phyloP scores from a whole-genome alignment of 2,888 invertebrate genomes.

The Acleris holmiana region DNA sequence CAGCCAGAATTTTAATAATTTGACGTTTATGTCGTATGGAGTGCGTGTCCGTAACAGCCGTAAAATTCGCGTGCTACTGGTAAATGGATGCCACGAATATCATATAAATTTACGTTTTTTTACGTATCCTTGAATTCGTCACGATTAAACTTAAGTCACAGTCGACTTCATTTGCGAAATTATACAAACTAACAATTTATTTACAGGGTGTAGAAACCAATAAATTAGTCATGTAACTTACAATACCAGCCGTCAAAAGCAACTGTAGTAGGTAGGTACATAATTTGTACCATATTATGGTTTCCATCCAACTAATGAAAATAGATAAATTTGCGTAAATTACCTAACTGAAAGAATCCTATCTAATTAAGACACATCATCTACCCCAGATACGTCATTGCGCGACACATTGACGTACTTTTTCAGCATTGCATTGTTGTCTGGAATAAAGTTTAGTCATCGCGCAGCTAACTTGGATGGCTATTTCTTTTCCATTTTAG shows the following conservation, averaged over 20 bases:
- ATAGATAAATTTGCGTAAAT: background rate
- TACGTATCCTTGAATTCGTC: slow-evolving; percentile 67
- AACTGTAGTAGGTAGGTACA: no score
- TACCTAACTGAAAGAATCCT: background rate
- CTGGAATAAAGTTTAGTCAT: slow-evolving; percentile 12
- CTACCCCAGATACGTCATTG: slow-evolving; percentile 6
- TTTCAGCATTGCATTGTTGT: slow-evolving; percentile 13
- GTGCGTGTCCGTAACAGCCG: slow-evolving; percentile 68
- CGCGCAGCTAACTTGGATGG: slow-evolving; percentile 9
- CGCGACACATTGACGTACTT: background rate
- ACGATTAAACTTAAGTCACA: slow-evolving; percentile 54
- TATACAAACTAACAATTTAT: no score
- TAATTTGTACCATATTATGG: no score
- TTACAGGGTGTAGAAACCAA: no score
- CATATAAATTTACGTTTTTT: slow-evolving; percentile 72
- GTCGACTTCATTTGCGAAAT: slow-evolving; percentile 29
- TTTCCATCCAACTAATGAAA: no score
- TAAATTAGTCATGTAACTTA: no score
- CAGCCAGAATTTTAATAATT: slow-evolving; percentile 70
- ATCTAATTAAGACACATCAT: background rate
- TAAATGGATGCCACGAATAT: slow-evolving; percentile 69
- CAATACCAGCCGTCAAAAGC: no score
- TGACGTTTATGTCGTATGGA: slow-evolving; percentile 64
- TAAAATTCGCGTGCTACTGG: slow-evolving; percentile 69
- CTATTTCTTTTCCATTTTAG: slow-evolving; percentile 26